A percentile compares a stretch with the other conserved stretches of the same genome.
Evolutionary conservation across 2,113 vertebrate genomes (phyloP).

Genomic region (Probosciger aterrimus): DNA sequence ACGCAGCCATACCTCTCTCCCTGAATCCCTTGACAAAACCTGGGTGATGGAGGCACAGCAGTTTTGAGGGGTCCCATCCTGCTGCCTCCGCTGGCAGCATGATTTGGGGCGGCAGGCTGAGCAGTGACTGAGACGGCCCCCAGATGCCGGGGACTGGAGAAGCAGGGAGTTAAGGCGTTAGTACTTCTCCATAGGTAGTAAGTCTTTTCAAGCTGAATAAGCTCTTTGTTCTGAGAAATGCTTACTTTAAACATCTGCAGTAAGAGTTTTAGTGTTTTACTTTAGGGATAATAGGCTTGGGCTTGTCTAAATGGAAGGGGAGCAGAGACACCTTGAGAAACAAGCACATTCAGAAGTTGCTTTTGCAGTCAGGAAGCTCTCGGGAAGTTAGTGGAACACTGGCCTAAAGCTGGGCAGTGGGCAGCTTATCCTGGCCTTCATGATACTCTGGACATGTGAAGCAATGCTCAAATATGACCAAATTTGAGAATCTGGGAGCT

Average conservation of each 20-base stretch:
- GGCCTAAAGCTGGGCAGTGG: neutral
- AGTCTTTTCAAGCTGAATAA: slow-evolving; percentile 32
- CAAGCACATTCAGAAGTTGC: rapidly evolving
- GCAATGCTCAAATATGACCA: neutral
- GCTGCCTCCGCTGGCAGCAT: neutral
- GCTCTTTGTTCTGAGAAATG: slow-evolving; percentile 56
- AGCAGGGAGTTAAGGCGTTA: neutral
- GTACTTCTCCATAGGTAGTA: neutral
- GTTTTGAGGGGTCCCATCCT: slow-evolving; percentile 58
- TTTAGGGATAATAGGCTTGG: neutral
- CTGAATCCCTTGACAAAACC: slow-evolving; percentile 37
- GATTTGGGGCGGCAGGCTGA: slow-evolving; percentile 29
- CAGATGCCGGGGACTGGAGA: neutral
- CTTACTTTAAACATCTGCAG: neutral
- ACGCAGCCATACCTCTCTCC: slow-evolving; percentile 1
- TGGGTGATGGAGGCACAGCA: slow-evolving; percentile 55
- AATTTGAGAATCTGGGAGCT: neutral
- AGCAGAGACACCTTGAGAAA: neutral
- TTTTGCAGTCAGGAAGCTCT: neutral
- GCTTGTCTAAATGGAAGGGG: neutral
- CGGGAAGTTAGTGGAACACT: rapidly evolving
- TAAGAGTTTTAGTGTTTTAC: neutral
- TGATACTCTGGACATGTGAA: neutral
- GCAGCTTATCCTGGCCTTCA: neutral
- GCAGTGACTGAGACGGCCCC: slow-evolving; percentile 26